Evolutionary conservation across 2,888 invertebrate species (phyloP), one percentile per base, ranked within the genome.

Genomic region (Lampropteryx suffumata): DNA sequence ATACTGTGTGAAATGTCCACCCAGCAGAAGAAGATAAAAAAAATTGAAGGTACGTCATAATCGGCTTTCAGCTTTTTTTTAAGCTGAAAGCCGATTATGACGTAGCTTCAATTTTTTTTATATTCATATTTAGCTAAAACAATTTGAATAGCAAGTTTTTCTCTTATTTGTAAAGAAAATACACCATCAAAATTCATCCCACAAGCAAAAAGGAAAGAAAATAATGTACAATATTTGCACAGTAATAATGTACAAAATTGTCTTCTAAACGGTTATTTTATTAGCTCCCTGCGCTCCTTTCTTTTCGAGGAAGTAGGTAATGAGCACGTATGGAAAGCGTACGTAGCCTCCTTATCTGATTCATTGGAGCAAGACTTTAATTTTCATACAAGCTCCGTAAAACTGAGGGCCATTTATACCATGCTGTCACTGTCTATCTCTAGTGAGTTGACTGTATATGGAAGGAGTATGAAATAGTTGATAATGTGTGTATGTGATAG

Each of bases 311-410:
- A 50, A 50, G 43, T 34, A 28, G 42, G 28, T 47, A 47, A 52
- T 43, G 46, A 30, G 39, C 34, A 46, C 50, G 27, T 46, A 42
- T 41, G 32, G 14, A 39, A 33, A 9, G n/a, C 33, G 4, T 24
- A 7, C 7, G 24, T 24, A 14, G 33, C 8, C 34, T 42, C 40
- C 44, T 50, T 48, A 52, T 30, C 50, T 42, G 30, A 34, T 34
- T 50, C 50, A 35, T 26, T 50, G 41, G 43, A 40, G 43, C 43
- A 21, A 27, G 45, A 50, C 41, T 37, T 26, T 29, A 33, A 42
- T 42, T 33, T 35, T 32, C 6, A 26, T 35, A 27, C 24, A 9
- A 12, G 40, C 36, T 27, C 13, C 48, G 10, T 30, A 14, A 21
- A 41, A 42, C 33, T 42, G 28, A 44, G 37, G 30, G 30, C 17